Conservation (phyloP, 2,113 vertebrate species). For the Paracanthobrama guichenoti region DNA sequence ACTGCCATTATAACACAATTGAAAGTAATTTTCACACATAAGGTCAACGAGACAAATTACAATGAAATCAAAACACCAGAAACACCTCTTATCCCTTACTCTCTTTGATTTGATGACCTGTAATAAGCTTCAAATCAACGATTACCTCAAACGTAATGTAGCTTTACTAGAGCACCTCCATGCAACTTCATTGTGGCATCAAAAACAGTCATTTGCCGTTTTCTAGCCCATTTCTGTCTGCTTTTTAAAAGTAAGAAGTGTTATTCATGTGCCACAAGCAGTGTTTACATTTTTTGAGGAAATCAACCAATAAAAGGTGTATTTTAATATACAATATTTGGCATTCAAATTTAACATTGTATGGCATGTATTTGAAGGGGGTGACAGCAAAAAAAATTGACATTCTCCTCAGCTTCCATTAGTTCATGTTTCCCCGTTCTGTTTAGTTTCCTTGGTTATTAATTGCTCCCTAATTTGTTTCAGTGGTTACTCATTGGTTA, state of each 20-base stretch:
- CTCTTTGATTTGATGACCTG: slow-evolving; percentile 18
- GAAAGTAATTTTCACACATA: not conserved
- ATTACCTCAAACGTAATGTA: not conserved
- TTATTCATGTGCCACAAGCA: not conserved
- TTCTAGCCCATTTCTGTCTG: not conserved
- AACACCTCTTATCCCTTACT: not conserved
- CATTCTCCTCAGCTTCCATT: no score
- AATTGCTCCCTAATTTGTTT: no score
- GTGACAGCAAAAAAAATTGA: not conserved
- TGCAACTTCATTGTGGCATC: not conserved
- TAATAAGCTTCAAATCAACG: not conserved
- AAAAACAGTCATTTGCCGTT: not conserved
- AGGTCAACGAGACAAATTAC: not conserved
- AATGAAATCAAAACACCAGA: not conserved
- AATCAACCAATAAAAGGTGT: not conserved
- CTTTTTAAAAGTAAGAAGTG: not conserved
- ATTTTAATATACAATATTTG: not conserved
- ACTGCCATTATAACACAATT: slow-evolving; percentile 15
- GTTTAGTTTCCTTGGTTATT: no score
- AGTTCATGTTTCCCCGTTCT: no score
- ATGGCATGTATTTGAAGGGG: not conserved
- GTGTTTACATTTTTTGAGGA: not conserved
- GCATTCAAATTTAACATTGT: not conserved
- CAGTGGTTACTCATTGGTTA: no score
- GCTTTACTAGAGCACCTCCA: not conserved